Conservation (phyloP, 2,797 vertebrate species). For the Anas capensis region DNA sequence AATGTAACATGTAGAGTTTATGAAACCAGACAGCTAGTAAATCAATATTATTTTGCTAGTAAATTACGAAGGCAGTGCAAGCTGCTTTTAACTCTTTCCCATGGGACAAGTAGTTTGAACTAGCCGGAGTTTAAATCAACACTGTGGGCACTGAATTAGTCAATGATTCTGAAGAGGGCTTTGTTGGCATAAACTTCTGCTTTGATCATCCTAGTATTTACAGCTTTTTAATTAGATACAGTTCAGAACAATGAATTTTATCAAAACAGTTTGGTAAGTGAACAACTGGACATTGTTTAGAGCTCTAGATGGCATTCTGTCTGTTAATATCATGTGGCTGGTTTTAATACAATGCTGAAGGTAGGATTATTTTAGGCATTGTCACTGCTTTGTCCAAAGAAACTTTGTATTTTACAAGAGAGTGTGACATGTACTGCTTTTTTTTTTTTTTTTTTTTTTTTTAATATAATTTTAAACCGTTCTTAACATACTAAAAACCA, state of each 20-base stretch:
- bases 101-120: constrained; percentile 73
- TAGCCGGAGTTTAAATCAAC: constrained; percentile 74
- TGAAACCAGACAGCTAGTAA: constrained; percentile 78
- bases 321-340: constrained; percentile 54
- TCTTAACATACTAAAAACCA: neutral
- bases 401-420: neutral
- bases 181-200: constrained; percentile 67
- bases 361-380: constrained; percentile 41
- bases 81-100: constrained; percentile 78
- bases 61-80: constrained; percentile 65
- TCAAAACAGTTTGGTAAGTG: constrained; percentile 58
- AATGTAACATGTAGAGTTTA: constrained; percentile 58
- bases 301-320: constrained; percentile 53
- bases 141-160: constrained; percentile 66
- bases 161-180: constrained; percentile 65
- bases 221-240: constrained; percentile 72
- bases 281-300: constrained; percentile 65
- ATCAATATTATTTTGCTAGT: constrained; percentile 77
- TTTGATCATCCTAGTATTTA: constrained; percentile 73
- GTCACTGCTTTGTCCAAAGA: constrained; percentile 30
- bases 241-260: constrained; percentile 66
- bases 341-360: constrained; percentile 41
- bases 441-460: neutral
- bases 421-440: neutral
- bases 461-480: neutral